These are phyloP conservation scores for Hystrix cristata DNA, from an alignment of 2,113 vertebrate genomes.

Conservation along the genomic window DNA sequence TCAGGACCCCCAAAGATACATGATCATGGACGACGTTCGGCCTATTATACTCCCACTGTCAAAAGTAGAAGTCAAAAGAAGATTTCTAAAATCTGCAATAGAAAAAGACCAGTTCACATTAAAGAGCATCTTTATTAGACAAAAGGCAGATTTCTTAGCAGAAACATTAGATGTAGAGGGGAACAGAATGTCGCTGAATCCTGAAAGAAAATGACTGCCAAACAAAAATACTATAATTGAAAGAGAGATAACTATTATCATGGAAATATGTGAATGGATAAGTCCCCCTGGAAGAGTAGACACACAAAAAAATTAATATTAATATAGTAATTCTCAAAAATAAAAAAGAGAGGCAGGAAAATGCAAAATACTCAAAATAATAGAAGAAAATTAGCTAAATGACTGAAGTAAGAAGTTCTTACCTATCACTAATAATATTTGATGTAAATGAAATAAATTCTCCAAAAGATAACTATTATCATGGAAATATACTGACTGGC, in stretches of 20 bases:
- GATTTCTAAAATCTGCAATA: neutral
- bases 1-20: neutral
- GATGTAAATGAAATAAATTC: neutral
- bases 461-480: neutral
- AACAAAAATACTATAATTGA: neutral
- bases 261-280: neutral
- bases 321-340: neutral
- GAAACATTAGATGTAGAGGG: neutral
- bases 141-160: neutral
- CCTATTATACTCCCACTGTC: neutral
- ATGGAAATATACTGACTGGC: neutral
- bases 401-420: neutral
- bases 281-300: neutral
- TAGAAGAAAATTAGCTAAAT: neutral
- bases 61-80: neutral
- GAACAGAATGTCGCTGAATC: neutral
- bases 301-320: neutral
- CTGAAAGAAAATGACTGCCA: neutral
- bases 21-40: neutral
- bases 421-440: neutral
- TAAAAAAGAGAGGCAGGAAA: neutral
- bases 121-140: neutral
- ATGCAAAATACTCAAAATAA: neutral
- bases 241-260: neutral
- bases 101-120: neutral